Base-by-base conservation (phyloP, 2,888 invertebrate species). In the Erannis defoliaria region DNA sequence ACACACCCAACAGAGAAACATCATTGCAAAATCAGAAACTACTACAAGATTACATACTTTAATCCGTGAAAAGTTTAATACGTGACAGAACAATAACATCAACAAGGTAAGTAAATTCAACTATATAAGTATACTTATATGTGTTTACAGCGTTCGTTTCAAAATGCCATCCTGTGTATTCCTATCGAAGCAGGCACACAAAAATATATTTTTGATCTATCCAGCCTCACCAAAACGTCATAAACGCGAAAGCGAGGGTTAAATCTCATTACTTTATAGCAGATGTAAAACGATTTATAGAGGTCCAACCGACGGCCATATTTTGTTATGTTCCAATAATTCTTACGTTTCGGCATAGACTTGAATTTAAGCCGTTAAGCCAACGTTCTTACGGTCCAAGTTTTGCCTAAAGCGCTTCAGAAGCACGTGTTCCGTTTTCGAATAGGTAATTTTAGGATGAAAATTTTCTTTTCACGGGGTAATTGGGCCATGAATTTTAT, bases 241-340 rank as follows among this genome's bases (percentile, higher is more conserved):
- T 90, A 90, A 91, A 90, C 75, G 84, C 76, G 82, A 84, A 87
- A 85, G 80, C 81, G 84, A 83, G 86, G 90, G 89, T 86, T 89
- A 89, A 90, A 92, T 89, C 88, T 89, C 88, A 89, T 90, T 90
- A 90, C 89, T 89, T 90, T 90, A 90, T 89, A 81, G 89, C 82
- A 86, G 87, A 89, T 88, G 89, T 88, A 88, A 89, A 89, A 78
- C 85, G 86, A 89, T 90, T 89, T 90, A 89, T 89, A 77, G 85
- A 82, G 88, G 88, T 85, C 81, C 75, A 77, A 81, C 81, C 75
- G 73, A 69, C 74, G 83, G 85, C 84, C 82, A 85, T 90, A 88
- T 89, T 89, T 87, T 84, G 88, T 88, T 89, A 88, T 90, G 87
- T 88, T 82, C 86, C 86, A 84, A 90, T 90, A 89, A 90, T 88